Base-by-base conservation (phyloP, 2,797 vertebrate species). In the Protonibea diacanthus region DNA sequence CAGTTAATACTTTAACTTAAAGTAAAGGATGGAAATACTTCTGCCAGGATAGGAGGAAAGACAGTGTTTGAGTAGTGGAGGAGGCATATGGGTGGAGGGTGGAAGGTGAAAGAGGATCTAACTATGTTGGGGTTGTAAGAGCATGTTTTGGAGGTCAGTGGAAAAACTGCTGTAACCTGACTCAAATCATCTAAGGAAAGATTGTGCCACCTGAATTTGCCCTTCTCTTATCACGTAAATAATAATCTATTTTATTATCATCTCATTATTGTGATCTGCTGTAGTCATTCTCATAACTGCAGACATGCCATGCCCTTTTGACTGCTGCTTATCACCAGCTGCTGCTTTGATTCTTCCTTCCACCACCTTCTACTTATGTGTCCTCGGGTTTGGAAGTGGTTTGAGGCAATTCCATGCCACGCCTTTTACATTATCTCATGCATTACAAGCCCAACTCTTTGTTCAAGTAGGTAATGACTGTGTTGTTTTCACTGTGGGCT, bases 341-440 rank as follows among this genome's bases (percentile, higher is more conserved):
- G 77, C 56, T 74, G 60, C 57, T 85, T 85, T 80, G 27, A 82
- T 76, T 78, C 68, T 60, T 58, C 48, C 42, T 20, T 45, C 55
- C 72, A 49, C 71, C n/a, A 47, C 76, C 52, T 38, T 38, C 51
- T 33, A 69, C 51, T 71, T 55, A 56, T 58, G 73, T 72, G 10
- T 21, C 59, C 53, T 21, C 52, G 61, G 47, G 40, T 68, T 86
- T 71, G 79, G 63, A 90, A 81, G 85, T 84, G 73, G 78, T 80
- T 65, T 27, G n/a, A 80, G 71, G 44, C 47, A 55, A 38, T 86
- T 40, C 33, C 78, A 53, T 40, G 42, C 75, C 45, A 62, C 29
- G 18, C 66, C 65, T 81, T 78, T 69, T 42, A 68, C 67, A 68
- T 77, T 72, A 78, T 73, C 81, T 80, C 44, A 71, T 25, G 2